Conservation (phyloP, 1,140 invertebrate genomes). For the Papilio machaon region DNA sequence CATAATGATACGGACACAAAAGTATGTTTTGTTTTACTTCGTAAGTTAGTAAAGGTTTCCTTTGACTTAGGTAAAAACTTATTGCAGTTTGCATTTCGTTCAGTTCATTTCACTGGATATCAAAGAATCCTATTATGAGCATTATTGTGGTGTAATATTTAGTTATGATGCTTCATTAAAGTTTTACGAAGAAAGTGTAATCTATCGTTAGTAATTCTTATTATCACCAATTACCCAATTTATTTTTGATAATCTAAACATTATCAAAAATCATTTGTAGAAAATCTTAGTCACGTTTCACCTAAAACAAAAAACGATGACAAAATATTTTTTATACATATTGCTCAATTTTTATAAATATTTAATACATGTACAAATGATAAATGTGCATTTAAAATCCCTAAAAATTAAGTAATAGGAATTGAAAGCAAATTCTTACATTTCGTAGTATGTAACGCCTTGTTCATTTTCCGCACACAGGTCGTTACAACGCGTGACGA, state of each 20-base stretch:
- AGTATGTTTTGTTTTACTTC: no score
- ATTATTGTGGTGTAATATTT: not conserved
- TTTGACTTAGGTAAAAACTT: no score
- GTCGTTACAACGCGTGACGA: conserved; percentile 2
- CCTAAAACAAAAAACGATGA: not conserved
- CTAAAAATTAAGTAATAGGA: not conserved
- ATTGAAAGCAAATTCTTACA: not conserved
- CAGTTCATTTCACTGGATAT: no score
- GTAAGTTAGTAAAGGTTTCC: no score
- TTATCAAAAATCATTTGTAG: not conserved
- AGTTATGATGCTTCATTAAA: not conserved
- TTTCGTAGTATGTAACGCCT: conserved; percentile 15
- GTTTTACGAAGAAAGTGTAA: not conserved
- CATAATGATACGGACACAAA: not conserved
- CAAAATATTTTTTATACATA: not conserved
- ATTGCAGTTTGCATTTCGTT: no score
- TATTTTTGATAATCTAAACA: not conserved
- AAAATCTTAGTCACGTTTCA: not conserved
- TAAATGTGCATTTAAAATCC: not conserved
- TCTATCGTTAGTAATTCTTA: not conserved
- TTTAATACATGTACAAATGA: no score
- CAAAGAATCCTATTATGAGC: not conserved
- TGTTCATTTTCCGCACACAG: not conserved
- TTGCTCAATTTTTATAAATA: no score
- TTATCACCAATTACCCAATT: not conserved